phyloP scores from a whole-genome alignment of 2,888 invertebrate species.

The Erebia palarica region DNA sequence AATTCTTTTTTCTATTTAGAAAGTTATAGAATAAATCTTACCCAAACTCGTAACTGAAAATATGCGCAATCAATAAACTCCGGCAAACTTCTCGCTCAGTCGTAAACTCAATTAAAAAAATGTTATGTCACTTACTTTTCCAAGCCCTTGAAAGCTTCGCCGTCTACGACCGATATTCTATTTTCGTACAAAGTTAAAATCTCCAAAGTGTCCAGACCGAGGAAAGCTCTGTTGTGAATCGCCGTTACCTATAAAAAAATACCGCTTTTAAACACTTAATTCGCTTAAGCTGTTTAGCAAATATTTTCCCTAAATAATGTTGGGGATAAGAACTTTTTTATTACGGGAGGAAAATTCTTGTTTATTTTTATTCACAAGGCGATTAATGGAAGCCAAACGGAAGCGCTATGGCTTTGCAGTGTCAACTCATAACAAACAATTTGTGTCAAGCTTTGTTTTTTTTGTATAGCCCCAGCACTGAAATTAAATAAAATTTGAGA shows the following conservation, averaged over 20 bases:
- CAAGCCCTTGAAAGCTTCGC: slow-evolving; percentile 92
- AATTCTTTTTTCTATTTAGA: neutral
- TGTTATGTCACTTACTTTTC: slow-evolving; percentile 86
- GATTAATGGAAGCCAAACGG: slow-evolving; percentile 11
- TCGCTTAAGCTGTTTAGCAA: slow-evolving; percentile 14
- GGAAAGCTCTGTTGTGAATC: slow-evolving; percentile 91
- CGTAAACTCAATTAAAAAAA: slow-evolving; percentile 28
- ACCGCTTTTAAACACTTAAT: slow-evolving; percentile 11
- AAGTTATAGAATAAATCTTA: neutral
- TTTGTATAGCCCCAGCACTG: no score
- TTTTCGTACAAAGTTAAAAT: slow-evolving; percentile 94
- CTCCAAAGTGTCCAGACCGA: slow-evolving; percentile 93
- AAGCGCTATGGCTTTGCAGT: neutral
- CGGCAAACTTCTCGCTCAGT: slow-evolving; percentile 11
- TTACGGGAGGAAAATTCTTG: neutral
- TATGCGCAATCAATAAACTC: slow-evolving; percentile 13
- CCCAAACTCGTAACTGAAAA: neutral
- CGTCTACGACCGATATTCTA: slow-evolving; percentile 89
- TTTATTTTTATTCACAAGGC: slow-evolving; percentile 4
- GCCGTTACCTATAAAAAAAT: slow-evolving; percentile 81
- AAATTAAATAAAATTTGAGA: no score
- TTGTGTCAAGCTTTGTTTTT: neutral
- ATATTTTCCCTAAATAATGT: slow-evolving; percentile 13
- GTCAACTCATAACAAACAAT: neutral
- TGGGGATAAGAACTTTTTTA: slow-evolving; percentile 13